Evolutionary conservation across 2,797 vertebrate genomes (phyloP).

Genomic region (Picus viridis): DNA sequence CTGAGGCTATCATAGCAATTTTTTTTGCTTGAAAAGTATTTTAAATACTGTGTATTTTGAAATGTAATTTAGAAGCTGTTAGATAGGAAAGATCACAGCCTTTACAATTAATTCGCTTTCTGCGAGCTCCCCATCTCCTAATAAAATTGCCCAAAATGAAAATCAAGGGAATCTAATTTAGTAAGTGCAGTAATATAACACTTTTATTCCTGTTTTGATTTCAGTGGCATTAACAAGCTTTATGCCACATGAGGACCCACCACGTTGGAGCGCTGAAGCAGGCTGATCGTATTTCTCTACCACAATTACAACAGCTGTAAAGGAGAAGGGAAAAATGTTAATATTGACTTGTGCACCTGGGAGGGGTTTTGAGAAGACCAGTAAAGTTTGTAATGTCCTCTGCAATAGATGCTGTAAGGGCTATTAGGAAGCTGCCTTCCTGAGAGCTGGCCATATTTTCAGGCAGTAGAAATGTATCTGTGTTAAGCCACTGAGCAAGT

Average conservation of each 20-base stretch:
- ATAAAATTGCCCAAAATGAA: constrained; percentile 3
- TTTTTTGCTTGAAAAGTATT: neutral
- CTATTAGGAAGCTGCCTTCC: constrained; percentile 3
- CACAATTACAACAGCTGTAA: constrained; percentile 13
- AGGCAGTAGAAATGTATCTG: constrained; percentile 15
- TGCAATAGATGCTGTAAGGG: neutral
- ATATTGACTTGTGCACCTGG: constrained; percentile 2
- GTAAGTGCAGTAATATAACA: neutral
- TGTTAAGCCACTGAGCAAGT: neutral
- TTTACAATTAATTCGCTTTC: neutral
- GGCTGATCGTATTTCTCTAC: neutral
- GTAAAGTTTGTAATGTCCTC: neutral
- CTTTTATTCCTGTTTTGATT: constrained; percentile 6
- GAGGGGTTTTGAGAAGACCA: constrained; percentile 7
- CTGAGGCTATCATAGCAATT: neutral
- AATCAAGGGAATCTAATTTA: constrained; percentile 20
- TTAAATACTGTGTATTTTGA: constrained; percentile 20
- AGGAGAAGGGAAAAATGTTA: neutral
- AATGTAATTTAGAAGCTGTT: constrained; percentile 11
- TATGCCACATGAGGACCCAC: neutral
- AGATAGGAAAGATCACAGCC: neutral
- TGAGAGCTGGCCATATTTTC: constrained; percentile 34
- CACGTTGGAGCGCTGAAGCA: neutral
- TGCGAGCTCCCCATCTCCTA: neutral
- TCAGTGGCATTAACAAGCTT: constrained; percentile 9